These are phyloP conservation scores for Sinocyclocheilus rhinocerous DNA, from an alignment of 2,113 vertebrate genomes.

Conservation along the genomic window DNA sequence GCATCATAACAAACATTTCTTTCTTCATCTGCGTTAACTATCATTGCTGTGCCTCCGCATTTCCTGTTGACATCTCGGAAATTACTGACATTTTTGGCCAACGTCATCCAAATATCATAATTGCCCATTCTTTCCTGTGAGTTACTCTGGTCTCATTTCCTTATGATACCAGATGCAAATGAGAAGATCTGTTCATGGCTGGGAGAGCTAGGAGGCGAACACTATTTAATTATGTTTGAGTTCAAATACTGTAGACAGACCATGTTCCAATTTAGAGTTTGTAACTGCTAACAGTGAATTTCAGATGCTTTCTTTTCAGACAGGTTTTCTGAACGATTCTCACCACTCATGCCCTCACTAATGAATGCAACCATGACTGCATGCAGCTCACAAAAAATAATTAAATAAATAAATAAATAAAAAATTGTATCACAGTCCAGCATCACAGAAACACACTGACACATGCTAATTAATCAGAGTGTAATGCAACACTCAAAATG, in stretches of 20 bases:
- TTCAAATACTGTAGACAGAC: background rate
- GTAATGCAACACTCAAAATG: background rate
- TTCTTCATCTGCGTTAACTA: background rate
- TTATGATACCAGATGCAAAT: background rate
- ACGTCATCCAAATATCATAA: background rate
- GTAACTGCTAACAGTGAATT: background rate
- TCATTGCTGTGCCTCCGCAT: background rate
- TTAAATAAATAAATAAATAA: background rate
- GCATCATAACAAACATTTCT: background rate
- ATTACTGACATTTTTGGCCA: background rate
- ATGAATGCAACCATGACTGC: background rate
- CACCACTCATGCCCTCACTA: background rate
- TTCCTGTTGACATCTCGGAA: slow-evolving; percentile 3
- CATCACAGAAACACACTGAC: background rate
- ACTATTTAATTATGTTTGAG: background rate
- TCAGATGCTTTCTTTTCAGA: background rate
- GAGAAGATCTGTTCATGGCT: background rate
- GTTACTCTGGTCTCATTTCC: background rate
- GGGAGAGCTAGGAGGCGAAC: background rate
- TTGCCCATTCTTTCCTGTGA: background rate
- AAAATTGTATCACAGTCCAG: background rate
- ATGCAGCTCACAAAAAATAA: background rate
- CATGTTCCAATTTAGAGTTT: background rate
- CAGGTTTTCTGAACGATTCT: background rate
- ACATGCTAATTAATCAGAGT: background rate